Conservation (phyloP, 1,140 invertebrate species). For the Lasioglossum albipes region DNA sequence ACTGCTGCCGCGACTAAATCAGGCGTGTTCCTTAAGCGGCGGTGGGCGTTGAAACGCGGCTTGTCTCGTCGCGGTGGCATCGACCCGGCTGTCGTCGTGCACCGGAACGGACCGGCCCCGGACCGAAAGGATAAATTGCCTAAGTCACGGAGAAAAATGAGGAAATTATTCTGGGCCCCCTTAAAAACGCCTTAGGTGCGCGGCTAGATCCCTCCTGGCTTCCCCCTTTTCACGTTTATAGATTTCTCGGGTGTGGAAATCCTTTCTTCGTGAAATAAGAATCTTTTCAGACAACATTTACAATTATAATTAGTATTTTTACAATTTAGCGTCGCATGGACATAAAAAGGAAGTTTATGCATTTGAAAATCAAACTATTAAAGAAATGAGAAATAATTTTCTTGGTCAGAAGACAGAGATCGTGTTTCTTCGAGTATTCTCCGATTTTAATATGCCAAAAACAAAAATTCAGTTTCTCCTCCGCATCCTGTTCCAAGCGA, state of each 20-base stretch:
- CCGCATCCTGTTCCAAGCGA: no score
- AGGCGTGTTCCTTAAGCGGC: conserved; percentile 38
- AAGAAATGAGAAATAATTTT: no score
- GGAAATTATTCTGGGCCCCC: conserved; percentile 54
- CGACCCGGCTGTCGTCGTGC: conserved; percentile 22
- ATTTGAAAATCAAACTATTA: no score
- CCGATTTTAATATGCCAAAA: no score
- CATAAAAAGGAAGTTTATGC: no score
- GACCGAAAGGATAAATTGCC: conserved; percentile 61
- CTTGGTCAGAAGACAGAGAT: no score
- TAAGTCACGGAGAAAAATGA: conserved; percentile 59
- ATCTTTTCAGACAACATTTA: no score
- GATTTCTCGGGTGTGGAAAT: background rate
- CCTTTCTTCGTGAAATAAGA: background rate
- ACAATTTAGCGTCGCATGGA: no score
- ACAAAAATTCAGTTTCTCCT: no score
- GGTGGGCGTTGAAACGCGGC: conserved; percentile 52
- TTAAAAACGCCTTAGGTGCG: conserved; percentile 14
- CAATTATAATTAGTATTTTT: no score
- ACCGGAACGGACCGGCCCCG: conserved; percentile 6
- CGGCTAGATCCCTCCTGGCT: background rate
- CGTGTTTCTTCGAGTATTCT: no score
- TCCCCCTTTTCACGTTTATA: background rate
- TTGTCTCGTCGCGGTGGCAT: conserved; percentile 28
- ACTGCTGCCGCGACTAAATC: conserved; percentile 35